Percentiles rank a stretch among this genome's conserved stretches.
Evolutionary conservation across 1,140 invertebrate species (phyloP).

Genomic region (Grapholita molesta): DNA sequence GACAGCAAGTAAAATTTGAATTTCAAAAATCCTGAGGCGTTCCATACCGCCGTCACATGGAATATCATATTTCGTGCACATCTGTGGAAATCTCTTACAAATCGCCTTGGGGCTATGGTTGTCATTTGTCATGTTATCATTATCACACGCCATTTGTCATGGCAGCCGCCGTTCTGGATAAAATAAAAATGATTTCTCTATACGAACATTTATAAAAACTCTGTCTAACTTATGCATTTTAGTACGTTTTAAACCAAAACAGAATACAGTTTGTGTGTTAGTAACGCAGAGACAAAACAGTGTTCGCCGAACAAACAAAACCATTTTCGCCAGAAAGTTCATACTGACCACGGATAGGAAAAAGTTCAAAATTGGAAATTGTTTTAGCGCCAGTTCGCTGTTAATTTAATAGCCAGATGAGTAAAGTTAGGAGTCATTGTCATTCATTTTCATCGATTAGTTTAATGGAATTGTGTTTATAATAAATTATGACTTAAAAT

Average conservation of each 20-base stretch:
- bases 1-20: too few species aligned
- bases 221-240: too few species aligned
- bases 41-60: background rate
- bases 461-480: background rate
- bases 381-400: background rate
- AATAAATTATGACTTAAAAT: too few species aligned
- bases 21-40: too few species aligned
- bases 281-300: background rate
- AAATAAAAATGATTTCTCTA: background rate
- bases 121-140: background rate
- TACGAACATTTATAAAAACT: too few species aligned
- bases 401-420: background rate
- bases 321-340: background rate
- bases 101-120: background rate
- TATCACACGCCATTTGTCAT: background rate
- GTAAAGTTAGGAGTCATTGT: background rate
- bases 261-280: background rate
- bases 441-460: too few species aligned
- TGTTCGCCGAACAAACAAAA: background rate
- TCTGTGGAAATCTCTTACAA: background rate
- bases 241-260: background rate
- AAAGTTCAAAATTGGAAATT: constrained; percentile 12
- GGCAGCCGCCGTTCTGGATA: too few species aligned
- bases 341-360: constrained; percentile 3
- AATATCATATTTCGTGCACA: background rate